Percentiles rank a stretch among this genome's conserved stretches.
Evolutionary conservation across 2,888 invertebrate species (phyloP).

Genomic region (Melipona bicolor): DNA sequence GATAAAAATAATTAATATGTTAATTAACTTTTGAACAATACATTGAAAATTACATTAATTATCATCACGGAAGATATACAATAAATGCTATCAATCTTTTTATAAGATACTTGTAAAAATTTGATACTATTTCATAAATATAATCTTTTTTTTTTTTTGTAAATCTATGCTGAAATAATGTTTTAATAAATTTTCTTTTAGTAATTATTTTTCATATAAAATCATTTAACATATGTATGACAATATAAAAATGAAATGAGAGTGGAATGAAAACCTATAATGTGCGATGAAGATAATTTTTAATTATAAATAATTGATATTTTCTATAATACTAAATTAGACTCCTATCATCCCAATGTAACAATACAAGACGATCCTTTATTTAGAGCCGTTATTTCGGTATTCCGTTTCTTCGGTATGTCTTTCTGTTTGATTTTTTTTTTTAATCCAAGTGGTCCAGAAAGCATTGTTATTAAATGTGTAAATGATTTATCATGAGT

Average conservation of each 20-base stretch:
- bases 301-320: not conserved
- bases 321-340: not conserved
- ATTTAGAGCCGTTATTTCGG: constrained; percentile 36
- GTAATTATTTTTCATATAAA: not conserved
- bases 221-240: not conserved
- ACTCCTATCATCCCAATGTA: constrained; percentile 32
- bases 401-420: not conserved
- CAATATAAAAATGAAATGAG: constrained; percentile 13
- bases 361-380: constrained; percentile 51
- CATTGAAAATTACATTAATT: not conserved
- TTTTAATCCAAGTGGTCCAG: constrained; percentile 13
- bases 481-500: constrained; percentile 39
- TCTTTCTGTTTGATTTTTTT: not conserved
- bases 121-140: not conserved
- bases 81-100: not conserved
- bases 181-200: constrained; percentile 1
- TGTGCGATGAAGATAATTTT: not conserved
- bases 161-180: not conserved
- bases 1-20: not conserved
- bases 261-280: constrained; percentile 5
- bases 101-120: not conserved
- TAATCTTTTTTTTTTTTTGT: not conserved
- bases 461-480: constrained; percentile 43
- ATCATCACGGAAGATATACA: not conserved
- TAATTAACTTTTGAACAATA: not conserved